These are phyloP conservation scores for Odontamblyopus lacepedii DNA, from an alignment of 2,797 vertebrate species.

Conservation along the genomic window DNA sequence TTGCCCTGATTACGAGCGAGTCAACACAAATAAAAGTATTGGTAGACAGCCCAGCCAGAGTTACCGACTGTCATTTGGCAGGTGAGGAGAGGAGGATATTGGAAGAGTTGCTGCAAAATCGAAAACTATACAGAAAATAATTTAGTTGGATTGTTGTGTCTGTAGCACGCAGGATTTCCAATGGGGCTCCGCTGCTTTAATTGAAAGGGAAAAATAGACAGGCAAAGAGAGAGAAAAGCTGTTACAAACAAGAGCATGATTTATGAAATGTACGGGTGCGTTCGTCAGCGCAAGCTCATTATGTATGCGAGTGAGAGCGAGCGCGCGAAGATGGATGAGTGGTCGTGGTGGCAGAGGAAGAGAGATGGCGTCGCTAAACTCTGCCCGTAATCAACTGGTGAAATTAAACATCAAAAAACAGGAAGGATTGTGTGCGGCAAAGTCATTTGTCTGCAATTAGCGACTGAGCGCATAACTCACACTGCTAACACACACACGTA, in stretches of 20 bases:
- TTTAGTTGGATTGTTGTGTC: constrained; percentile 57
- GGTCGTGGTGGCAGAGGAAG: constrained; percentile 67
- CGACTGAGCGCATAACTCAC: constrained; percentile 73
- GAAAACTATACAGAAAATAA: constrained; percentile 60
- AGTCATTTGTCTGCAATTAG: constrained; percentile 85
- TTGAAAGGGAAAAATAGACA: constrained; percentile 68
- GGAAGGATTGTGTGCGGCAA: constrained; percentile 84
- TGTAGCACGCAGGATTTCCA: constrained; percentile 58
- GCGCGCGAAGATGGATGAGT: constrained; percentile 75
- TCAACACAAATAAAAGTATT: constrained; percentile 61
- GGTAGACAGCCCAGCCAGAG: constrained; percentile 30
- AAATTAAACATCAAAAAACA: constrained; percentile 83
- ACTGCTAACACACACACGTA: constrained; percentile 53
- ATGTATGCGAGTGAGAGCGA: constrained; percentile 69
- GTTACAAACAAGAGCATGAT: constrained; percentile 83
- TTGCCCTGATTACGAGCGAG: constrained; percentile 57
- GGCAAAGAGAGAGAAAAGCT: constrained; percentile 70
- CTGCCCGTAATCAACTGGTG: constrained; percentile 79
- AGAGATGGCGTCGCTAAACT: constrained; percentile 74
- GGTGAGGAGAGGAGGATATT: constrained; percentile 41
- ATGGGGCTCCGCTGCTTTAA: constrained; percentile 66
- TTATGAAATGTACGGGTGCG: constrained; percentile 82
- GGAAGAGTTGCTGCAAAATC: constrained; percentile 44
- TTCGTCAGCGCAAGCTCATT: constrained; percentile 77
- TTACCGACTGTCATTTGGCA: constrained; percentile 56